phyloP scores from a whole-genome alignment of 1,140 invertebrate genomes.

The Ceratina australensis region DNA sequence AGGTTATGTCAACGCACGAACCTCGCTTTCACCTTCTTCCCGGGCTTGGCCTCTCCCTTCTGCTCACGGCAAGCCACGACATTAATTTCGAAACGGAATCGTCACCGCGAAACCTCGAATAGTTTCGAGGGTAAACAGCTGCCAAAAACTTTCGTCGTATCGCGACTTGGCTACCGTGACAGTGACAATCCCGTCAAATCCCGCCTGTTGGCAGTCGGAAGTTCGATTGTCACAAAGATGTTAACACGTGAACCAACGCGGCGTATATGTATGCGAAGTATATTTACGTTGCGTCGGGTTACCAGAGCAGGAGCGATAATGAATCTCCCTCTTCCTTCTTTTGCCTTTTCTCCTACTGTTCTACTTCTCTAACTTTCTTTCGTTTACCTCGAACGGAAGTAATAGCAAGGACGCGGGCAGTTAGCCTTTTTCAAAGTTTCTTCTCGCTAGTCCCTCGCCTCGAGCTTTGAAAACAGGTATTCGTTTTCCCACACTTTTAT shows the following conservation, averaged over 20 bases:
- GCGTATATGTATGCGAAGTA: neutral
- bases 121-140: neutral
- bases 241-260: slow-evolving; percentile 20
- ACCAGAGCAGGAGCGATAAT: neutral
- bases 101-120: neutral
- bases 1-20: slow-evolving; percentile 57
- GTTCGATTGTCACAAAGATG: neutral
- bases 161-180: slow-evolving; percentile 41
- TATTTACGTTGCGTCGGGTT: neutral
- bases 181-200: slow-evolving; percentile 23
- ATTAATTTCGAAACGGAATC: slow-evolving; percentile 53
- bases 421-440: neutral
- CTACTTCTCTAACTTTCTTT: neutral
- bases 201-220: slow-evolving; percentile 25
- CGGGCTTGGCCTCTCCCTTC: slow-evolving; percentile 41
- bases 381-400: neutral
- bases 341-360: too few species aligned
- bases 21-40: slow-evolving; percentile 64
- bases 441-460: neutral
- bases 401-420: neutral
- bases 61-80: slow-evolving; percentile 30
- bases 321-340: neutral
- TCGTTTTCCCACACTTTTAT: neutral
- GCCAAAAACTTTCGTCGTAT: neutral
- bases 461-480: neutral